A percentile compares a stretch with the other conserved stretches of the same genome.
Evolutionary conservation across 2,888 invertebrate species (phyloP).

Genomic region (Phrixothrix hirtus): DNA sequence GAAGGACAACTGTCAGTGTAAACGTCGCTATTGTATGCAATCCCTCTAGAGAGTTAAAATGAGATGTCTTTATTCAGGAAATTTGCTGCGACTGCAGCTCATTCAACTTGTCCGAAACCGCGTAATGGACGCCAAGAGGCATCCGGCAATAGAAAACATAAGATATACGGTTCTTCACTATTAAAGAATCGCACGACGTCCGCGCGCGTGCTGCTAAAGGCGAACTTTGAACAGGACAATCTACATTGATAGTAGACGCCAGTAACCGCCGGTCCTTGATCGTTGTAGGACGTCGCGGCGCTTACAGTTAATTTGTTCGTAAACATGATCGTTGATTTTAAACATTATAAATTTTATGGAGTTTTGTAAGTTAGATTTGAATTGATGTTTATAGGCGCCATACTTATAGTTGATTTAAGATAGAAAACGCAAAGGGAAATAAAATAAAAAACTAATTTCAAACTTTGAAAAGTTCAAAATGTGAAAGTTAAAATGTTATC

Average conservation of each 20-base stretch:
- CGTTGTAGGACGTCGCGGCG: slow-evolving; percentile 28
- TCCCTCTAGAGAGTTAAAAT: slow-evolving; percentile 8
- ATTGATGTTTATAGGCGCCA: too few species aligned
- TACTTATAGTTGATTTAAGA: too few species aligned
- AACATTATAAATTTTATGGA: too few species aligned
- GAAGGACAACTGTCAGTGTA: too few species aligned
- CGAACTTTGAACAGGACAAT: slow-evolving; percentile 24
- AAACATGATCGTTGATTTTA: neutral
- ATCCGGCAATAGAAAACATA: slow-evolving; percentile 23
- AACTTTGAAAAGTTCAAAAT: too few species aligned
- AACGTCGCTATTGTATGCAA: slow-evolving; percentile 16
- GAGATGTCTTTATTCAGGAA: slow-evolving; percentile 20
- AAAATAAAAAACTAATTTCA: too few species aligned
- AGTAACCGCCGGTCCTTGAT: slow-evolving; percentile 26
- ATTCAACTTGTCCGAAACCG: slow-evolving; percentile 22
- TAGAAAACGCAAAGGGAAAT: too few species aligned
- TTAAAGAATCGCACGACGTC: slow-evolving; percentile 20
- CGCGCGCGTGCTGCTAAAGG: slow-evolving; percentile 26
- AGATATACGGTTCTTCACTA: slow-evolving; percentile 17
- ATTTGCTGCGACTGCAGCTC: slow-evolving; percentile 23
- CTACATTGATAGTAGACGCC: slow-evolving; percentile 29
- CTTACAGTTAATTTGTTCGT: slow-evolving; percentile 1
- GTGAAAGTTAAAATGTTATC: too few species aligned
- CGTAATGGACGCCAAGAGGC: slow-evolving; percentile 26
- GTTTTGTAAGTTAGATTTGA: too few species aligned